Evolutionary conservation across 2,888 invertebrate genomes (phyloP).

Genomic region (Koerneria pararmatus): DNA sequence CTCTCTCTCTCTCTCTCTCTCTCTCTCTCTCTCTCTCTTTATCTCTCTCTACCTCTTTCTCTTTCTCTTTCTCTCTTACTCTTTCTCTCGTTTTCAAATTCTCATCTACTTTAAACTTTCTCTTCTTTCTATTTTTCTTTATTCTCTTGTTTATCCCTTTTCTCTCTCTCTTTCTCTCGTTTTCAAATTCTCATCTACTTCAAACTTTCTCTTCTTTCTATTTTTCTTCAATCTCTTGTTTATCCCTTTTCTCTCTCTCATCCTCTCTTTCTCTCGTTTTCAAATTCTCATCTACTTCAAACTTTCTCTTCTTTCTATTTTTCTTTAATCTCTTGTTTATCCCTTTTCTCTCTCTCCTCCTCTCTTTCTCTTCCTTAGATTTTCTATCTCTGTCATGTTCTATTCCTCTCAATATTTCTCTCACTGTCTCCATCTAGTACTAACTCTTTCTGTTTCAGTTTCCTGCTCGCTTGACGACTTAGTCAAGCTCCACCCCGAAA

Average conservation of each 20-base stretch:
- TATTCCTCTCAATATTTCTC: neutral
- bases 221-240: neutral
- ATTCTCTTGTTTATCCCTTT: neutral
- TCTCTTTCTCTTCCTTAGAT: neutral
- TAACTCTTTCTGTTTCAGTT: neutral
- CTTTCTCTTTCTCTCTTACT: neutral
- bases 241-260: neutral
- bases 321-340: neutral
- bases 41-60: neutral
- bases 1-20: slow-evolving; percentile 21
- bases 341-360: neutral
- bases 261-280: neutral
- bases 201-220: neutral
- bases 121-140: neutral
- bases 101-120: too few relatives aligned
- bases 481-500: too few relatives aligned
- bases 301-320: neutral
- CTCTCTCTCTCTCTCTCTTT: neutral
- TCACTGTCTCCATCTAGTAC: neutral
- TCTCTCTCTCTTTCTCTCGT: neutral
- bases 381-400: neutral
- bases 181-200: neutral
- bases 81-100: neutral
- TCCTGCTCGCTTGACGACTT: too few relatives aligned
- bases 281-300: neutral